Evolutionary conservation across 2,888 invertebrate genomes (phyloP).

Genomic region (Drosophila acutilabella): DNA sequence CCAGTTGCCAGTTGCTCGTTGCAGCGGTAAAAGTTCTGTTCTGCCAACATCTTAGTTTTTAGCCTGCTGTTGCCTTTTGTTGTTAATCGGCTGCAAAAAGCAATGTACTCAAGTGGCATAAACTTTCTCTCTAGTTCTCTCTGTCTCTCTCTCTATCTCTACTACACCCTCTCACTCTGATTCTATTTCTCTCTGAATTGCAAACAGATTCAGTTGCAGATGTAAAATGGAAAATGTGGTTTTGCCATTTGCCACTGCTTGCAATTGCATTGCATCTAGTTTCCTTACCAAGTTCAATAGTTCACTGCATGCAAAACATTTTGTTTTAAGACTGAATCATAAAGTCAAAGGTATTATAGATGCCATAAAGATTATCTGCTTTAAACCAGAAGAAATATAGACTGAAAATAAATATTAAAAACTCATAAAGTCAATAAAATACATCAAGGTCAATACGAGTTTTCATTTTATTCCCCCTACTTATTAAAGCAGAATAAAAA

Average conservation of each 20-base stretch:
- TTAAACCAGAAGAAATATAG: no score
- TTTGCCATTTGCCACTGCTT: constrained; percentile 14
- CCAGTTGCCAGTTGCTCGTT: constrained; percentile 11
- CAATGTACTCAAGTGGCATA: constrained; percentile 77
- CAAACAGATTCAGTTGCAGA: constrained; percentile 50
- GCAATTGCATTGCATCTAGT: constrained; percentile 11
- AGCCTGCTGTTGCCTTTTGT: constrained; percentile 35
- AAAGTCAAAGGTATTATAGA: constrained; percentile 5
- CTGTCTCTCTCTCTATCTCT: no score
- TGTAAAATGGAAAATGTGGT: constrained; percentile 36
- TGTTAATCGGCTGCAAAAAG: constrained; percentile 76
- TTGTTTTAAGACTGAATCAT: neutral
- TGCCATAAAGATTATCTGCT: constrained; percentile 1
- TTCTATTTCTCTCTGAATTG: constrained; percentile 46
- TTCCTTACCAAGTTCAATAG: constrained; percentile 17
- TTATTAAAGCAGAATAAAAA: no score
- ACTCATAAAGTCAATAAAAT: no score
- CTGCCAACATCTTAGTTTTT: constrained; percentile 54
- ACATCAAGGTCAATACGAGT: no score
- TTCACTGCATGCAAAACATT: constrained; percentile 2
- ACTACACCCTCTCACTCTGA: neutral
- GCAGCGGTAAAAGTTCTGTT: constrained; percentile 13
- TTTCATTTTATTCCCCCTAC: no score
- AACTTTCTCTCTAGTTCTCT: constrained; percentile 50
- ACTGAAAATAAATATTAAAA: no score